These are phyloP conservation scores for Rhorus exstirpatorius DNA, from an alignment of 2,888 invertebrate genomes.

Conservation along the genomic window DNA sequence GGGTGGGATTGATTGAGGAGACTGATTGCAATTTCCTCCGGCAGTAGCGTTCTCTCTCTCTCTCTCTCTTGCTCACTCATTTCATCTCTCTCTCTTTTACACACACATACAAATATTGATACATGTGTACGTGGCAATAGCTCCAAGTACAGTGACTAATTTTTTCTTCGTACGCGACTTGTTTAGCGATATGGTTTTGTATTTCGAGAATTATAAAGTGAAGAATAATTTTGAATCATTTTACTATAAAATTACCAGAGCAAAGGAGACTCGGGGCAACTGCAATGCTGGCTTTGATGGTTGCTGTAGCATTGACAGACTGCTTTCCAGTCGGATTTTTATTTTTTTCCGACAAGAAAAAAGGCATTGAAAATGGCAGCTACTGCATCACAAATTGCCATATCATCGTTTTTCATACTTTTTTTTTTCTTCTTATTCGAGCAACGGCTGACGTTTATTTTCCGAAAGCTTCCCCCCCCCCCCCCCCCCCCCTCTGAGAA, in stretches of 20 bases:
- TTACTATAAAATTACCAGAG: too few relatives aligned
- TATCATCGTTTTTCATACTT: neutral
- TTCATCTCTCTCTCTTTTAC: conserved; percentile 1
- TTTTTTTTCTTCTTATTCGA: neutral
- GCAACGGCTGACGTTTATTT: too few relatives aligned
- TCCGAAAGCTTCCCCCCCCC: neutral
- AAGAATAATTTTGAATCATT: too few relatives aligned
- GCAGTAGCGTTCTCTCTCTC: conserved; percentile 30
- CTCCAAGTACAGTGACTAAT: neutral
- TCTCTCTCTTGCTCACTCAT: conserved; percentile 3
- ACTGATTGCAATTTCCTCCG: conserved; percentile 67
- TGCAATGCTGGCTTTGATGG: too few relatives aligned
- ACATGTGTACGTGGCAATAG: conserved; percentile 1
- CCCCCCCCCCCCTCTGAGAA: neutral
- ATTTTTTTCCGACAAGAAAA: too few relatives aligned
- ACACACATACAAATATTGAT: conserved; percentile 4
- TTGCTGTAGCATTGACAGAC: too few relatives aligned
- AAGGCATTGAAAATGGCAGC: too few relatives aligned
- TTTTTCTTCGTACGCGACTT: neutral
- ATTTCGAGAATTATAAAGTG: neutral
- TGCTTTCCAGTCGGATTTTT: too few relatives aligned
- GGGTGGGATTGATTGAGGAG: conserved; percentile 68
- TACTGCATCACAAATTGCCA: too few relatives aligned
- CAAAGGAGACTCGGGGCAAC: too few relatives aligned
- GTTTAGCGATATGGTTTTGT: neutral